Conservation (phyloP, 2,888 invertebrate genomes). For the Gortyna flavago region DNA sequence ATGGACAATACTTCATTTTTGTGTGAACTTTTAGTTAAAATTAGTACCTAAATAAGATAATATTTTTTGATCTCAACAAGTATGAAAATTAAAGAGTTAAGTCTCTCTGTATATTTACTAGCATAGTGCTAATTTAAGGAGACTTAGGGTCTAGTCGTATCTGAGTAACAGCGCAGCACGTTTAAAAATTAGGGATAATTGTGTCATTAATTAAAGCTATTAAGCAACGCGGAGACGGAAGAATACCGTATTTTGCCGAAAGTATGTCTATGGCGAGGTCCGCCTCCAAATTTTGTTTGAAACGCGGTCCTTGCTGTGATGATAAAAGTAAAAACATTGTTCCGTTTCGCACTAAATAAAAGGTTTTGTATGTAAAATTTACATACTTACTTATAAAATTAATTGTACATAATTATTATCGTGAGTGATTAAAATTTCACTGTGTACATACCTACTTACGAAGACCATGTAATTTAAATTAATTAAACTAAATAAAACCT, state of each 20-base stretch:
- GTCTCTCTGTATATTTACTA: conserved; percentile 1
- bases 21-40: conserved; percentile 2
- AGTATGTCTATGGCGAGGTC: background rate
- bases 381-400: background rate
- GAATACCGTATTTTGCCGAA: background rate
- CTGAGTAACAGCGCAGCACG: background rate
- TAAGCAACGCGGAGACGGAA: background rate
- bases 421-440: background rate
- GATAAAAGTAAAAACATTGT: background rate
- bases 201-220: conserved; percentile 19
- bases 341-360: conserved; percentile 7
- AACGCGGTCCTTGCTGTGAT: conserved; percentile 4
- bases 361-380: conserved; percentile 29
- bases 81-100: conserved; percentile 20
- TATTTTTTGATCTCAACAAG: conserved; percentile 41
- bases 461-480: conserved; percentile 20
- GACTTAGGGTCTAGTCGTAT: conserved; percentile 6
- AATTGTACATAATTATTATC: background rate
- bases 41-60: conserved; percentile 11
- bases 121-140: background rate
- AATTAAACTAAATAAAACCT: conserved; percentile 24
- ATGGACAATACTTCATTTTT: background rate
- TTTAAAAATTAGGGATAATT: conserved; percentile 12
- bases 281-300: background rate
- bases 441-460: conserved; percentile 7